Percentiles rank a stretch among this genome's conserved stretches.
These are phyloP conservation scores for Tryphoninae sp. DNA, from an alignment of 2,888 invertebrate species.

Conservation along the genomic window DNA sequence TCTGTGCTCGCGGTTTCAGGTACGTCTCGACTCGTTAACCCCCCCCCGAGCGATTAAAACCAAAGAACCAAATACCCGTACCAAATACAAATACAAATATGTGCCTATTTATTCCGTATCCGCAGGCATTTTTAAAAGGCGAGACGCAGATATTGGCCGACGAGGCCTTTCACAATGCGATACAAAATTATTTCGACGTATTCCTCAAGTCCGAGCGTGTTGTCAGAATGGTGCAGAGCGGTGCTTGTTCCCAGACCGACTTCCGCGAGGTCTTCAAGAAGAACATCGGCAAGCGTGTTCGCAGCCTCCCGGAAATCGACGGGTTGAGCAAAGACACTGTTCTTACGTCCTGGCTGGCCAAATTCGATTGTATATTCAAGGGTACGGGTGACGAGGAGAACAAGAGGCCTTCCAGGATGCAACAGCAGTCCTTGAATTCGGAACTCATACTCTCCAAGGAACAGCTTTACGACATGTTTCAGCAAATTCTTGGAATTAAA, in stretches of 20 bases:
- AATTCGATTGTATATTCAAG: slow-evolving; percentile 99
- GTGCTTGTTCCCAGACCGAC: slow-evolving; percentile 99
- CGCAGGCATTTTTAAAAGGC: slow-evolving; percentile 95
- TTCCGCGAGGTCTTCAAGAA: slow-evolving; percentile 99
- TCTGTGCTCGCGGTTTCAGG: slow-evolving; percentile 97
- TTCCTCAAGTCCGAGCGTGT: slow-evolving; percentile 99
- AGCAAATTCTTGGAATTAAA: slow-evolving; percentile 98
- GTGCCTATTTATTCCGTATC: slow-evolving; percentile 65
- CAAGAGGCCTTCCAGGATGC: slow-evolving; percentile 92
- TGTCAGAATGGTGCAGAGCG: slow-evolving; percentile 97
- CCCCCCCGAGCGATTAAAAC: too few species aligned
- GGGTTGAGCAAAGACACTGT: slow-evolving; percentile 99
- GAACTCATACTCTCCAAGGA: slow-evolving; percentile 98
- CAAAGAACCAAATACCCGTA: neutral
- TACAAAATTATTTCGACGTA: slow-evolving; percentile 97
- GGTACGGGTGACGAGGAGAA: slow-evolving; percentile 94
- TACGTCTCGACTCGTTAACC: slow-evolving; percentile 75
- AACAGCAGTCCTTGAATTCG: slow-evolving; percentile 94
- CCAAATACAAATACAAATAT: neutral
- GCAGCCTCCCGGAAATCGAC: slow-evolving; percentile 99
- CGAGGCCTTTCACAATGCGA: slow-evolving; percentile 99
- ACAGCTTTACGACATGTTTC: slow-evolving; percentile 99
- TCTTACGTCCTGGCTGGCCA: slow-evolving; percentile 99
- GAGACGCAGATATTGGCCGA: slow-evolving; percentile 99
- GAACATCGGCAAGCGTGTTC: slow-evolving; percentile 98